Conservation (phyloP, 1,140 invertebrate genomes). For the Carposina sasakii region DNA sequence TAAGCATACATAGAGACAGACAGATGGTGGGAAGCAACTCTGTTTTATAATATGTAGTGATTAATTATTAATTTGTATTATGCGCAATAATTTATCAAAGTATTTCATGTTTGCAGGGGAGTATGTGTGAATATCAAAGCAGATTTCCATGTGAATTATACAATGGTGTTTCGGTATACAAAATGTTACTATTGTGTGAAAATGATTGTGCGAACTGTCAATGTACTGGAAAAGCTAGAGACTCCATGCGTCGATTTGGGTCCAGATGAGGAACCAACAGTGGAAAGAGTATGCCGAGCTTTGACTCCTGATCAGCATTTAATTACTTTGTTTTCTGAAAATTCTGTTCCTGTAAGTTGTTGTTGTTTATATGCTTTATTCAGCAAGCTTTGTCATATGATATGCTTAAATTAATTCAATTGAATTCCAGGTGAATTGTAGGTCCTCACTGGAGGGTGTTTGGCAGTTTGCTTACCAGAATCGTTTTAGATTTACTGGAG, state of each 20-base stretch:
- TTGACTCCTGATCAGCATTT: slow-evolving; percentile 85
- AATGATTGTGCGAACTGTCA: slow-evolving; percentile 88
- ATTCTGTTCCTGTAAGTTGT: slow-evolving; percentile 81
- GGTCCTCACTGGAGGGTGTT: slow-evolving; percentile 93
- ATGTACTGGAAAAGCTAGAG: slow-evolving; percentile 92
- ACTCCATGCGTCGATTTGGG: slow-evolving; percentile 85
- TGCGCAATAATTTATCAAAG: too few species aligned
- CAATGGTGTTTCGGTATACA: slow-evolving; percentile 83
- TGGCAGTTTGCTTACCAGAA: slow-evolving; percentile 97
- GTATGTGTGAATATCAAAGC: slow-evolving; percentile 80
- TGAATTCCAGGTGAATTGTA: slow-evolving; percentile 84
- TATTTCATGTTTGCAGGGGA: slow-evolving; percentile 70
- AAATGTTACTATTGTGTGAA: slow-evolving; percentile 90
- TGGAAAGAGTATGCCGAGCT: slow-evolving; percentile 83
- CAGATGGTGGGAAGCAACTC: too few species aligned
- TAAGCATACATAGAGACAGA: too few species aligned
- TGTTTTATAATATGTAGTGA: too few species aligned
- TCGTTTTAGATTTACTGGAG: slow-evolving; percentile 91
- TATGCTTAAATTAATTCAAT: background rate
- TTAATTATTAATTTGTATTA: too few species aligned
- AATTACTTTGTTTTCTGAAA: slow-evolving; percentile 91
- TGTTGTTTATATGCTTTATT: background rate
- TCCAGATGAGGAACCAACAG: slow-evolving; percentile 76
- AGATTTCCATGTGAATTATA: slow-evolving; percentile 87
- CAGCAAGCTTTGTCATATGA: background rate